These are phyloP conservation scores for Gallinago paraguaiae DNA, from an alignment of 2,113 vertebrate genomes.

Conservation along the genomic window DNA sequence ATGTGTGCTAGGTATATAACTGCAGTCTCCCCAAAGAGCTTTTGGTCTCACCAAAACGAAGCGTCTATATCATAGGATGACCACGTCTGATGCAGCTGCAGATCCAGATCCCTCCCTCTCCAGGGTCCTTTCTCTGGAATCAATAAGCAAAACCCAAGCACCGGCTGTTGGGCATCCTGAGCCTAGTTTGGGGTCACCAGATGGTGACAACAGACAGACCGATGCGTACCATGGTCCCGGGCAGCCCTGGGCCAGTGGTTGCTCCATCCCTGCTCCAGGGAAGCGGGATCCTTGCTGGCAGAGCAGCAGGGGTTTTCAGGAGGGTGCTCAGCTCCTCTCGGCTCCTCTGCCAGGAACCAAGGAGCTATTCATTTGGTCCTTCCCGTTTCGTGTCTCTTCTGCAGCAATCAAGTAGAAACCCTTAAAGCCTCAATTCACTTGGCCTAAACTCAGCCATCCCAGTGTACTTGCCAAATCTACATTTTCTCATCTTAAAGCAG, in stretches of 20 bases:
- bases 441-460: not conserved
- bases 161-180: not conserved
- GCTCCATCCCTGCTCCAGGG: not conserved
- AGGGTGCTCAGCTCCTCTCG: not conserved
- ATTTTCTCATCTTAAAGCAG: not conserved
- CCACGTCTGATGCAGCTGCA: rapidly evolving
- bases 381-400: not conserved
- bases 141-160: not conserved
- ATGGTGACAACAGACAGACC: not conserved
- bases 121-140: not conserved
- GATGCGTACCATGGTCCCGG: rapidly evolving
- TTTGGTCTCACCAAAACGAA: not conserved
- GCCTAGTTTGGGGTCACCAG: not conserved
- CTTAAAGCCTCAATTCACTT: not conserved
- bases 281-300: not conserved
- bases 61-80: rapidly evolving
- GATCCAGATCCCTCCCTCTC: not conserved
- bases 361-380: not conserved
- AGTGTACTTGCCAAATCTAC: not conserved
- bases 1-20: rapidly evolving
- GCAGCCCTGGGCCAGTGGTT: not conserved
- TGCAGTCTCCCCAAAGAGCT: not conserved
- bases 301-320: not conserved
- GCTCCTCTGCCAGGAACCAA: not conserved
- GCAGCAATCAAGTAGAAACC: not conserved